These are phyloP conservation scores for Macrochelys suwanniensis DNA, from an alignment of 2,797 vertebrate species.

Conservation along the genomic window DNA sequence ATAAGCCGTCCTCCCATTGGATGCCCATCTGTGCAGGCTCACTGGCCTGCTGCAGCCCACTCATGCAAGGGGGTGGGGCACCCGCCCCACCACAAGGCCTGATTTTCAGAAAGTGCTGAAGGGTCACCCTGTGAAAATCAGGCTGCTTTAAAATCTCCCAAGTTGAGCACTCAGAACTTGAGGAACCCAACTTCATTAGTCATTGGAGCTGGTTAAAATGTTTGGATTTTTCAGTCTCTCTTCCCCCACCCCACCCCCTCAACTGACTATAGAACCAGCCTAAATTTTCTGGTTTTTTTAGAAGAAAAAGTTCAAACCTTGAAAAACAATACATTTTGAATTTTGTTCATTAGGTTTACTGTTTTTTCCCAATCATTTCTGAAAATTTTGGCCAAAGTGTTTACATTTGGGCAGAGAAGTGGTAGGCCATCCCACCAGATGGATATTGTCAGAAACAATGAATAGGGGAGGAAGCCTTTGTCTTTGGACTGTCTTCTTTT, in stretches of 20 bases:
- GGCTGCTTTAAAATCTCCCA: background rate
- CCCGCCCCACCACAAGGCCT: no score
- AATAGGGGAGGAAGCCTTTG: background rate
- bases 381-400: background rate
- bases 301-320: background rate
- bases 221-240: background rate
- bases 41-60: no score
- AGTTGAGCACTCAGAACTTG: background rate
- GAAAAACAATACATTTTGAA: background rate
- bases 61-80: no score
- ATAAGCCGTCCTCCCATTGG: no score
- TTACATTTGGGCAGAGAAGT: background rate
- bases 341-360: background rate
- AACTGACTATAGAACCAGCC: background rate
- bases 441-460: background rate
- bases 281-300: background rate
- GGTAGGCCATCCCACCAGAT: background rate
- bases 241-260: accelerated
- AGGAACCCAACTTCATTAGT: background rate
- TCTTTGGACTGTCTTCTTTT: background rate
- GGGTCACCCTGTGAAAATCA: background rate
- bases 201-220: background rate
- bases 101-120: background rate
- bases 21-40: no score
- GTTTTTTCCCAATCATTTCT: background rate